Evolutionary conservation across 2,797 vertebrate genomes (phyloP).

Genomic region (Pseudochirops cupreus): DNA sequence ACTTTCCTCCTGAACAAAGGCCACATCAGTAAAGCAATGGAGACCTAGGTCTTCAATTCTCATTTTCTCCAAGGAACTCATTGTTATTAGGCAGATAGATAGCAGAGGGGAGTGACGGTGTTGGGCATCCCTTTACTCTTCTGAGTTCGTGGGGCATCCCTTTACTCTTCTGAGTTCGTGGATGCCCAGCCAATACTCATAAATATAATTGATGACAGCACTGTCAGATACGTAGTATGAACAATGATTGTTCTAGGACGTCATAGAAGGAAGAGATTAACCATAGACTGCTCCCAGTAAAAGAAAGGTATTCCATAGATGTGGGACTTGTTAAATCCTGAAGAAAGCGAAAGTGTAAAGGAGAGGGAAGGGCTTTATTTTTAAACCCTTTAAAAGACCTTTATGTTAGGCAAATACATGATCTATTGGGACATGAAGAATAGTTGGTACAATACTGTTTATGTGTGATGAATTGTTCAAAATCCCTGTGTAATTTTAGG

Average conservation of each 20-base stretch:
- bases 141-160: neutral
- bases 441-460: too few relatives aligned
- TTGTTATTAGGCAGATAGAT: neutral
- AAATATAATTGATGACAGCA: too few relatives aligned
- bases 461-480: too few relatives aligned
- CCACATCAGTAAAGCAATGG: neutral
- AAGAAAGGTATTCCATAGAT: neutral
- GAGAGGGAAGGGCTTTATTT: neutral
- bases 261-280: neutral
- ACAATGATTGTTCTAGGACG: neutral
- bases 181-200: too few relatives aligned
- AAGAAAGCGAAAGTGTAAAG: neutral
- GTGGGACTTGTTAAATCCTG: neutral
- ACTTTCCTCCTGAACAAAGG: neutral
- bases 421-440: too few relatives aligned
- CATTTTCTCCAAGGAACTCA: neutral
- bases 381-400: too few relatives aligned
- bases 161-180: neutral
- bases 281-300: neutral
- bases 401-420: too few relatives aligned
- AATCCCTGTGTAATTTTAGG: too few relatives aligned
- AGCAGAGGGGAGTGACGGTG: neutral
- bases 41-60: neutral
- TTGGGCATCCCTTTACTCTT: neutral
- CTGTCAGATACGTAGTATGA: too few relatives aligned